Evolutionary conservation across 2,888 invertebrate genomes (phyloP).

Genomic region (Sphecodes monilicornis): DNA sequence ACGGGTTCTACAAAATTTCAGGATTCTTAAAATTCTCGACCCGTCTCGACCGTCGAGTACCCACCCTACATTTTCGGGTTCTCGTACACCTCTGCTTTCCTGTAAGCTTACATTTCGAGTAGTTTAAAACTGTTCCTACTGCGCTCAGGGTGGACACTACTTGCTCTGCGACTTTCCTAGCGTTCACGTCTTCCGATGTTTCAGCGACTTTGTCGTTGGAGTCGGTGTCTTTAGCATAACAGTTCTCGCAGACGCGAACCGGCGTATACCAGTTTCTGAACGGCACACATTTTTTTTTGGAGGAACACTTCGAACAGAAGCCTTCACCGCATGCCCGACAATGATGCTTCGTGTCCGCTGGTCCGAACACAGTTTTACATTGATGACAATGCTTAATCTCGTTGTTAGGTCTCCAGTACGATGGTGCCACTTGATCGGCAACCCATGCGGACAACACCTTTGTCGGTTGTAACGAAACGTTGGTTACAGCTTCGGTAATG

Average conservation of each 20-base stretch:
- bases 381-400: slow-evolving; percentile 89
- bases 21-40: no score
- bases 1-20: no score
- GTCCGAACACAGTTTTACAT: slow-evolving; percentile 87
- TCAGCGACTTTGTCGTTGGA: slow-evolving; percentile 75
- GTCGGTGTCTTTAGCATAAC: slow-evolving; percentile 85
- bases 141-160: slow-evolving; percentile 90
- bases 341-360: slow-evolving; percentile 89
- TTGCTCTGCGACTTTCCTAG: slow-evolving; percentile 89
- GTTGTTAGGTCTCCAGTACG: slow-evolving; percentile 92
- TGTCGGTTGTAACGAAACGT: slow-evolving; percentile 90
- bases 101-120: slow-evolving; percentile 88
- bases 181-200: slow-evolving; percentile 85
- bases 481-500: slow-evolving; percentile 87
- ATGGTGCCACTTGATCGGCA: slow-evolving; percentile 92
- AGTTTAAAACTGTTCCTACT: slow-evolving; percentile 90
- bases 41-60: no score
- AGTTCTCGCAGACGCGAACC: slow-evolving; percentile 91
- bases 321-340: slow-evolving; percentile 93
- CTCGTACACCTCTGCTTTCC: neutral
- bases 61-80: neutral
- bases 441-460: slow-evolving; percentile 89
- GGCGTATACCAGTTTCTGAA: slow-evolving; percentile 89
- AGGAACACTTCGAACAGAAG: slow-evolving; percentile 91
- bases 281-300: slow-evolving; percentile 89